Evolutionary conservation across 1,140 invertebrate genomes (phyloP).

Genomic region (Lanistes nyassanus): DNA sequence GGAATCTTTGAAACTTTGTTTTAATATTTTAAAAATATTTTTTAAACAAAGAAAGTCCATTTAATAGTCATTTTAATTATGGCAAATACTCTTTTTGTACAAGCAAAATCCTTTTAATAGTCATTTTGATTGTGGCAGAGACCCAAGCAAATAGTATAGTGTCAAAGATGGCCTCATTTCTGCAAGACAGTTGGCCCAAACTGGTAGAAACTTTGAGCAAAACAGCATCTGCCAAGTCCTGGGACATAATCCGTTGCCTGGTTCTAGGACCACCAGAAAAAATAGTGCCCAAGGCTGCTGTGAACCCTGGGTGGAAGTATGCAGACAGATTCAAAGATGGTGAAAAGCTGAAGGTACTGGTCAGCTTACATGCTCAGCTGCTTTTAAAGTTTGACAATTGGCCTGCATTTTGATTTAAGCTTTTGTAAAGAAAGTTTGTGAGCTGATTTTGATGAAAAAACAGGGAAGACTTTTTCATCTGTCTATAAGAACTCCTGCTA

Average conservation of each 20-base stretch:
- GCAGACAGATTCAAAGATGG: conserved; percentile 18
- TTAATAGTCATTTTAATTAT: too few species aligned
- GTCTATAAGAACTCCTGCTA: too few species aligned
- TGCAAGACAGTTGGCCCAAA: conserved; percentile 8
- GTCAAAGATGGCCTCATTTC: conserved; percentile 5
- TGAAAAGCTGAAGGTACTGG: neutral
- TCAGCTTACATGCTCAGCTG: neutral
- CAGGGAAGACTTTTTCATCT: neutral
- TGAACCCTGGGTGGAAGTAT: conserved; percentile 16
- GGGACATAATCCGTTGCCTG: conserved; percentile 17
- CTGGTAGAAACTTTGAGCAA: conserved; percentile 24
- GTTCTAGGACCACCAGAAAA: conserved; percentile 26
- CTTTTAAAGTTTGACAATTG: neutral
- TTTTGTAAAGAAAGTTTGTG: neutral
- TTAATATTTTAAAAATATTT: neutral
- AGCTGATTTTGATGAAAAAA: neutral
- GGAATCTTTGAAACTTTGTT: neutral
- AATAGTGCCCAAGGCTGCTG: neutral
- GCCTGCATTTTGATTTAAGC: neutral
- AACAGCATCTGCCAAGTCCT: neutral
- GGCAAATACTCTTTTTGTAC: too few species aligned
- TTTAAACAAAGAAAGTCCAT: neutral
- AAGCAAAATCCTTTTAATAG: neutral
- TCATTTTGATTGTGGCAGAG: neutral
- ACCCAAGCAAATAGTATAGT: neutral